Evolutionary conservation across 2,113 vertebrate species (phyloP).

Genomic region (Etheostoma cragini): DNA sequence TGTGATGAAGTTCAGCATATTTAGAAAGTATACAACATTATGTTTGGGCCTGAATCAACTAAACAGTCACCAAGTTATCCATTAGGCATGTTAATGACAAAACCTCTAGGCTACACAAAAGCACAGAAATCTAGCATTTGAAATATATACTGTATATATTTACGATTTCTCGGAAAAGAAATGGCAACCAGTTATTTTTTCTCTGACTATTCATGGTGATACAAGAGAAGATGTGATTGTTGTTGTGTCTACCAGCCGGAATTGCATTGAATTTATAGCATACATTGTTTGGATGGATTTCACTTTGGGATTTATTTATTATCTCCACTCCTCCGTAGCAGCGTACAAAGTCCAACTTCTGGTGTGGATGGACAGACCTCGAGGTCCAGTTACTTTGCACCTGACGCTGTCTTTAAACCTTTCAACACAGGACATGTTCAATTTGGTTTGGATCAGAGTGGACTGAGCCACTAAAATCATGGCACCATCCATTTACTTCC

Average conservation of each 20-base stretch:
- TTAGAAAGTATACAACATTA: not conserved
- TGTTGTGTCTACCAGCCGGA: too few species aligned
- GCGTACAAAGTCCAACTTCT: not conserved
- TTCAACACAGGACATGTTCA: not conserved
- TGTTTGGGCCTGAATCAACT: not conserved
- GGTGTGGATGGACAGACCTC: not conserved
- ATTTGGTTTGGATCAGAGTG: not conserved
- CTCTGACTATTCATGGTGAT: not conserved
- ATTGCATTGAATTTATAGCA: not conserved
- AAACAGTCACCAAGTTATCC: not conserved
- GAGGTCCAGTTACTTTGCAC: not conserved
- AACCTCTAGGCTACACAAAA: not conserved
- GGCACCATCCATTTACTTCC: not conserved
- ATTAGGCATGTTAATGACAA: not conserved
- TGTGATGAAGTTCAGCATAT: not conserved
- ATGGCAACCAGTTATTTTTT: not conserved
- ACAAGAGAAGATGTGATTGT: not conserved
- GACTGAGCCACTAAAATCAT: not conserved
- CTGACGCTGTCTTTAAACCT: not conserved
- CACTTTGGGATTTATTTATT: not conserved
- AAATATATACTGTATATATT: not conserved
- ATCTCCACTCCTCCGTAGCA: not conserved
- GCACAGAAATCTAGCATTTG: not conserved
- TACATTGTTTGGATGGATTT: not conserved
- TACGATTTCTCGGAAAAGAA: not conserved